phyloP scores from a whole-genome alignment of 1,140 invertebrate species.

The Sinonovacula constricta region DNA sequence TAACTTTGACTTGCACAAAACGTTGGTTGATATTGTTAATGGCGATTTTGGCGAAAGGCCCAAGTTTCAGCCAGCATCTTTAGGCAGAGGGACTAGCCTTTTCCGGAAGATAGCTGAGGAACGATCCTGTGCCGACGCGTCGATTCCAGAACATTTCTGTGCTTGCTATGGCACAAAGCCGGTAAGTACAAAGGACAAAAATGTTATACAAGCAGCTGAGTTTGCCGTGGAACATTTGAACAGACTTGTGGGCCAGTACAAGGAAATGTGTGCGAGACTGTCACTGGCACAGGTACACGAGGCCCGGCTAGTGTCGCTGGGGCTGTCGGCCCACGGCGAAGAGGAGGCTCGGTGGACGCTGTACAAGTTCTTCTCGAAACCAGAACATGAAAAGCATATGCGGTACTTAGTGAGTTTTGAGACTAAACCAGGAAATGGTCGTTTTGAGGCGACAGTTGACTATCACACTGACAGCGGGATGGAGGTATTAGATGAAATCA shows the following conservation, averaged over 20 bases:
- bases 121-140: constrained; percentile 75
- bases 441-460: constrained; percentile 45
- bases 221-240: constrained; percentile 62
- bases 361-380: constrained; percentile 61
- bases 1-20: constrained; percentile 79
- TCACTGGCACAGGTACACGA: constrained; percentile 39
- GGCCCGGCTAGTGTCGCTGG: constrained; percentile 22
- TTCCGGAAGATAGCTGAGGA: constrained; percentile 74
- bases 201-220: constrained; percentile 30
- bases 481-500: constrained; percentile 44
- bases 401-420: constrained; percentile 52
- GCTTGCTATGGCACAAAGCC: constrained; percentile 71
- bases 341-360: constrained; percentile 51
- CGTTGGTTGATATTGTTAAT: constrained; percentile 74
- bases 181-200: neutral
- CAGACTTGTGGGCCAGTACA: constrained; percentile 42
- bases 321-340: constrained; percentile 39
- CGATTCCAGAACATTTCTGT: constrained; percentile 78
- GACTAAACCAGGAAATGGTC: constrained; percentile 21
- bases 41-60: constrained; percentile 54
- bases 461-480: constrained; percentile 34
- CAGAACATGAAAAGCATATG: constrained; percentile 62
- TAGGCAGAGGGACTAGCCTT: constrained; percentile 73
- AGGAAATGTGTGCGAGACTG: constrained; percentile 51
- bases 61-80: too few relatives aligned